Evolutionary conservation across 2,797 vertebrate species (phyloP).

Genomic region (Dryobates pubescens): DNA sequence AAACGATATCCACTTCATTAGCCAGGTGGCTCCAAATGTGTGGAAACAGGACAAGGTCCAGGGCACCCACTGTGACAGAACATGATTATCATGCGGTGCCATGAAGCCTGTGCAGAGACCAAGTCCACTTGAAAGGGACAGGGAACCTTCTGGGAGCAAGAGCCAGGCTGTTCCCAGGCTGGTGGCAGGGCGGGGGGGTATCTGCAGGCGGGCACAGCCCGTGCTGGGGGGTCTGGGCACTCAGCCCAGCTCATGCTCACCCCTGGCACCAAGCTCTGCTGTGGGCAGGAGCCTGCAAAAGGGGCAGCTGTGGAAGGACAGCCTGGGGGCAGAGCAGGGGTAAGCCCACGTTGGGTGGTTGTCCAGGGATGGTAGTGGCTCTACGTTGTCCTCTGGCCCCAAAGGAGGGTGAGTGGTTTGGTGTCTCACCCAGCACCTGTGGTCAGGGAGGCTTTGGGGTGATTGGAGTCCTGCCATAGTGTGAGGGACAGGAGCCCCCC

Average conservation of each 20-base stretch:
- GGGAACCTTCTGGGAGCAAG: neutral
- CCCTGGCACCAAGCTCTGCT: neutral
- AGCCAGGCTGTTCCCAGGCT: slow-evolving; percentile 48
- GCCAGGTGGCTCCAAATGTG: slow-evolving; percentile 69
- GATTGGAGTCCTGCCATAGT: fast-evolving
- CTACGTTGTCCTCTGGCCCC: fast-evolving
- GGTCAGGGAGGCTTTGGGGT: neutral
- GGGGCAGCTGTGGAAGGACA: neutral
- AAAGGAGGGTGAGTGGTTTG: fast-evolving
- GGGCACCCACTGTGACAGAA: slow-evolving; percentile 88
- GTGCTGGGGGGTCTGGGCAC: neutral
- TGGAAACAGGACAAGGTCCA: slow-evolving; percentile 89
- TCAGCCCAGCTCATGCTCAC: neutral
- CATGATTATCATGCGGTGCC: slow-evolving; percentile 76
- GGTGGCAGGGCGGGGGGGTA: neutral
- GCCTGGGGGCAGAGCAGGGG: fast-evolving
- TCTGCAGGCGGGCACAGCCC: neutral
- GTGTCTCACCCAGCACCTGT: neutral
- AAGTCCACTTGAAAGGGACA: slow-evolving; percentile 61
- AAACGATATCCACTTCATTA: slow-evolving; percentile 79
- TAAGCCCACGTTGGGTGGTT: fast-evolving
- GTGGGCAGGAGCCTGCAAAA: neutral
- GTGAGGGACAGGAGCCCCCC: neutral
- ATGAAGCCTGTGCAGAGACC: slow-evolving; percentile 78
- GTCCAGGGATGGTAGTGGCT: fast-evolving